phyloP scores from a whole-genome alignment of 2,888 invertebrate genomes.

The Cristatella mucedo region DNA sequence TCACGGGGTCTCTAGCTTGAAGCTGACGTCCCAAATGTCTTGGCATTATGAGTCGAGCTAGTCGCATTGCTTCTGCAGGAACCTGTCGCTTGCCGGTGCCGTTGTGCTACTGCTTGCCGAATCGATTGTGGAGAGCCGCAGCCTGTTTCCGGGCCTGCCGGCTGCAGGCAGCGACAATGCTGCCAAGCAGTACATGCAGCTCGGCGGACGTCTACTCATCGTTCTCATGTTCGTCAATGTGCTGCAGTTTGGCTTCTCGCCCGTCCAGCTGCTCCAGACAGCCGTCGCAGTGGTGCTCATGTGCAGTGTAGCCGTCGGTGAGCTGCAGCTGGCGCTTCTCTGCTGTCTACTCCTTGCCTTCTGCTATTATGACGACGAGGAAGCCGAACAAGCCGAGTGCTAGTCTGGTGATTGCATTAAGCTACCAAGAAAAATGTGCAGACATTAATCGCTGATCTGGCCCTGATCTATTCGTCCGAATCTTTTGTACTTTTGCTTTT shows the following conservation, averaged over 20 bases:
- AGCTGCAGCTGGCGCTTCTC: too few relatives aligned
- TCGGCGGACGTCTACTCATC: constrained; percentile 80
- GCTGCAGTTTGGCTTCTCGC: constrained; percentile 75
- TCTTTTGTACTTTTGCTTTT: too few relatives aligned
- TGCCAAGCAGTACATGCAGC: too few relatives aligned
- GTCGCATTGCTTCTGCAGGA: constrained; percentile 43
- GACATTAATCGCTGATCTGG: too few relatives aligned
- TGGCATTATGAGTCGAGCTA: not conserved
- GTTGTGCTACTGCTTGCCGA: constrained; percentile 88
- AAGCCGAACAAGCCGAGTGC: too few relatives aligned
- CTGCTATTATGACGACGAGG: too few relatives aligned
- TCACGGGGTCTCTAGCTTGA: not conserved
- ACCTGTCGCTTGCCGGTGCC: constrained; percentile 92
- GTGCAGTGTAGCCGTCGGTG: constrained; percentile 78
- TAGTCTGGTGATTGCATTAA: too few relatives aligned
- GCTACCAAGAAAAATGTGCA: too few relatives aligned
- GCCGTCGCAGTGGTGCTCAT: constrained; percentile 82
- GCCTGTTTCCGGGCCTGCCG: constrained; percentile 74
- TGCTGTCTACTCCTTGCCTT: too few relatives aligned
- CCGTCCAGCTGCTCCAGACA: constrained; percentile 71
- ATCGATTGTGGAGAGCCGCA: constrained; percentile 75
- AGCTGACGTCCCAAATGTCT: constrained; percentile 10
- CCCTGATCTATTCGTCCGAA: too few relatives aligned
- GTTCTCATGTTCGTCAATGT: constrained; percentile 98
- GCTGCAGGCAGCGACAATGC: too few relatives aligned